Evolutionary conservation across 2,888 invertebrate genomes (phyloP).

Genomic region (Drosophila diplacantha): DNA sequence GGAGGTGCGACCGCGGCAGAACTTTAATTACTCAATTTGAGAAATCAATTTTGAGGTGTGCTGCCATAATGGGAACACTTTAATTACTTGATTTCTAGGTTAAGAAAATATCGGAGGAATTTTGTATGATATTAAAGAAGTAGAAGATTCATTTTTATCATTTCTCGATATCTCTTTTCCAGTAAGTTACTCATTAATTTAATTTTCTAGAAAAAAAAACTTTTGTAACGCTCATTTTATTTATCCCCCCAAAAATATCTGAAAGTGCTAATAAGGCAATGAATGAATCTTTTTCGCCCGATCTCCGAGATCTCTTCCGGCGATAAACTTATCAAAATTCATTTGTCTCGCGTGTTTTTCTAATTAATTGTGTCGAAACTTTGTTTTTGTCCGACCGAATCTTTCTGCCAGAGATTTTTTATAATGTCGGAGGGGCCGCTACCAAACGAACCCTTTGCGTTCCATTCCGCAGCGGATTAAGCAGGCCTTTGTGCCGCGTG

Average conservation of each 20-base stretch:
- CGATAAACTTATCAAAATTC: slow-evolving; percentile 49
- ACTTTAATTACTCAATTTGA: slow-evolving; percentile 60
- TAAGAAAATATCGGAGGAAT: neutral
- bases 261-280: slow-evolving; percentile 34
- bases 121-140: neutral
- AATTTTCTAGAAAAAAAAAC: neutral
- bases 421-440: slow-evolving; percentile 2
- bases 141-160: neutral
- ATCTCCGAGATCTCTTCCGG: slow-evolving; percentile 17
- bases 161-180: neutral
- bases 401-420: slow-evolving; percentile 13
- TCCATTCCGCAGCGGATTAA: slow-evolving; percentile 44
- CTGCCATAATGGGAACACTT: neutral
- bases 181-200: neutral
- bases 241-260: neutral
- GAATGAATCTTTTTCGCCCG: slow-evolving; percentile 21
- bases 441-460: slow-evolving; percentile 12
- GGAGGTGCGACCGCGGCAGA: slow-evolving; percentile 23
- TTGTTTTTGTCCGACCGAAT: slow-evolving; percentile 2
- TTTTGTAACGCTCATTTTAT: neutral
- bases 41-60: slow-evolving; percentile 29
- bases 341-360: slow-evolving; percentile 42
- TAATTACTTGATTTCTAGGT: slow-evolving; percentile 8
- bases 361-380: slow-evolving; percentile 49
- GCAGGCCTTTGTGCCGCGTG: slow-evolving; percentile 14